Evolutionary conservation across 1,140 invertebrate genomes (phyloP).

Genomic region (Drosophila varians): DNA sequence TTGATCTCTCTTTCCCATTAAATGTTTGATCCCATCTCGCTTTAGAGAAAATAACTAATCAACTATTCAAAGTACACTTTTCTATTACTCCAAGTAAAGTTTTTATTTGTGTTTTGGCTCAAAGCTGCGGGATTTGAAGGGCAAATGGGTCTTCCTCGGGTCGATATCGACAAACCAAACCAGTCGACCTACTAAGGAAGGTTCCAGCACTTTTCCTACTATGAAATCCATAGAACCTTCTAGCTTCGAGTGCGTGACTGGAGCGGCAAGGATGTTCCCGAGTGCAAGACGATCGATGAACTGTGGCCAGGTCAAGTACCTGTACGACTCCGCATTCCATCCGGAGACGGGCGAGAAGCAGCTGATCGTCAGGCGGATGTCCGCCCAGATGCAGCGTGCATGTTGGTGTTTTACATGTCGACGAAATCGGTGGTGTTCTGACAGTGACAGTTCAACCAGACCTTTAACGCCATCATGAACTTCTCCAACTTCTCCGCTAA

Average conservation of each 20-base stretch:
- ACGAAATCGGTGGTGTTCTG: constrained; percentile 93
- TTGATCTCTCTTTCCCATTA: constrained; percentile 13
- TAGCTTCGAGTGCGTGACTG: constrained; percentile 88
- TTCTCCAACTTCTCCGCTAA: constrained; percentile 95
- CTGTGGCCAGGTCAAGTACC: constrained; percentile 89
- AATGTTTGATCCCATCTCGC: background rate
- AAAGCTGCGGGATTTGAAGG: background rate
- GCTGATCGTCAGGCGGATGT: constrained; percentile 92
- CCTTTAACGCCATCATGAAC: constrained; percentile 95
- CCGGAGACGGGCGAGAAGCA: constrained; percentile 92
- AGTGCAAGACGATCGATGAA: constrained; percentile 87
- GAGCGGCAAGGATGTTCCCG: constrained; percentile 86
- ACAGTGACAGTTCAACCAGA: constrained; percentile 97
- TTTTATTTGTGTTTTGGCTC: background rate
- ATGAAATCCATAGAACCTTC: constrained; percentile 95
- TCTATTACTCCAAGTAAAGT: background rate
- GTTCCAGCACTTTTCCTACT: constrained; percentile 94
- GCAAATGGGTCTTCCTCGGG: constrained; percentile 46
- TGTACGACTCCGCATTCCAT: constrained; percentile 94
- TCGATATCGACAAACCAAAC: constrained; percentile 92
- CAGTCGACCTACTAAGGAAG: constrained; percentile 93
- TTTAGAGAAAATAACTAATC: background rate
- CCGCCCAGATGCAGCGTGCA: constrained; percentile 92
- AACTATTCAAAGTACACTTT: background rate
- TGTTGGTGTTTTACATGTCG: constrained; percentile 88